A percentile compares a stretch with the other conserved stretches of the same genome.
Evolutionary conservation across 2,888 invertebrate species (phyloP).

Genomic region (Adineta ricciae): DNA sequence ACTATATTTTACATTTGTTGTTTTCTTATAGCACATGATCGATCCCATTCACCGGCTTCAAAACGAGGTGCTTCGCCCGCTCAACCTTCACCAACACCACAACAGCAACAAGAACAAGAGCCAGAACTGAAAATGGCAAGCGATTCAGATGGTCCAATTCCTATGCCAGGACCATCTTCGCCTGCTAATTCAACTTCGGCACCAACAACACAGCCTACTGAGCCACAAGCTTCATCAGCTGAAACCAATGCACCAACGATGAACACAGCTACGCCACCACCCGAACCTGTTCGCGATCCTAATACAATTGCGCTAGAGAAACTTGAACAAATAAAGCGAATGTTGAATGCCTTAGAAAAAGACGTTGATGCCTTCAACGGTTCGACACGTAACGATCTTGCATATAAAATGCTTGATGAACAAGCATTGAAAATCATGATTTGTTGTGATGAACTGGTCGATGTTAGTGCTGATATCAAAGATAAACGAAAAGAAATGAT

Average conservation of each 20-base stretch:
- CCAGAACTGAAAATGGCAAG: background rate
- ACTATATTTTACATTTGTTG: background rate
- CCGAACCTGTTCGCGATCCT: background rate
- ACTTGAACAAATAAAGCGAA: background rate
- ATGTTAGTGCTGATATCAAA: constrained; percentile 13
- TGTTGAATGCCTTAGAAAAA: background rate
- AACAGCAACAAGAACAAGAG: background rate
- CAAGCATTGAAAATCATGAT: constrained; percentile 20
- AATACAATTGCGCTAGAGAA: background rate
- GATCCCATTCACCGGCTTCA: background rate
- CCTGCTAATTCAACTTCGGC: background rate
- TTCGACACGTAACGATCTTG: background rate
- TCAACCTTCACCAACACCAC: background rate
- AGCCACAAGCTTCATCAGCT: background rate
- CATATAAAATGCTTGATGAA: constrained; percentile 14
- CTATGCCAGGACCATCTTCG: background rate
- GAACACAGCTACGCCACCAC: background rate
- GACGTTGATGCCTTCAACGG: background rate
- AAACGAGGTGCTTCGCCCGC: background rate
- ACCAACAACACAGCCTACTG: background rate
- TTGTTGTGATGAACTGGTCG: constrained; percentile 5
- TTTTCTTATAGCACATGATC: background rate
- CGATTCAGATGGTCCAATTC: constrained; percentile 5
- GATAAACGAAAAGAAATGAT: constrained; percentile 22
- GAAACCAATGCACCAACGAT: background rate